phyloP scores from a whole-genome alignment of 2,113 vertebrate genomes.

The Halcyon senegalensis region DNA sequence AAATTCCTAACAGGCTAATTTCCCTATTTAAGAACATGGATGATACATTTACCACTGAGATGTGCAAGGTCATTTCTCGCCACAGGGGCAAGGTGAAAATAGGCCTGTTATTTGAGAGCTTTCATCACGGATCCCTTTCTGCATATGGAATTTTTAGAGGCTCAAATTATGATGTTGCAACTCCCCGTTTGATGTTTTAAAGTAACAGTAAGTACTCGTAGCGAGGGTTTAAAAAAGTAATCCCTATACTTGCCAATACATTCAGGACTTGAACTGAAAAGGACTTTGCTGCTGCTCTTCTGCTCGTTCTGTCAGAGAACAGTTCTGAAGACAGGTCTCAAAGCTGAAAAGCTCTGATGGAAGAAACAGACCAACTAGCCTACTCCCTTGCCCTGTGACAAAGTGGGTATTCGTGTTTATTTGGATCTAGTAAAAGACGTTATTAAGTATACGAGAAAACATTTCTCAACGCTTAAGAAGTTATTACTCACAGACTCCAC shows the following conservation, averaged over 20 bases:
- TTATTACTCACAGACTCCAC: conserved; percentile 91
- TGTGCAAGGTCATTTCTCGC: neutral
- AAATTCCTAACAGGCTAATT: neutral
- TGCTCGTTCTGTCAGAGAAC: neutral
- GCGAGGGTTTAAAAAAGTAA: neutral
- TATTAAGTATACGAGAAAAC: neutral
- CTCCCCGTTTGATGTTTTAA: neutral
- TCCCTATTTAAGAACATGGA: neutral
- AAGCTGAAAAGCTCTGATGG: neutral
- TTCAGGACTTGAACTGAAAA: neutral
- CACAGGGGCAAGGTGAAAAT: neutral
- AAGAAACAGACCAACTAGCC: neutral
- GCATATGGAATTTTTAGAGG: neutral
- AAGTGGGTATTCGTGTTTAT: neutral
- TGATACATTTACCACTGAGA: neutral
- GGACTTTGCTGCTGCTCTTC: neutral
- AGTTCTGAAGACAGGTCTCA: neutral
- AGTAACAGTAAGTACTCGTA: neutral
- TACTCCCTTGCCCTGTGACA: accelerated
- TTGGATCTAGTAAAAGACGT: neutral
- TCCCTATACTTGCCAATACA: neutral
- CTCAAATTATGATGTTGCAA: neutral
- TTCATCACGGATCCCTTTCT: neutral
- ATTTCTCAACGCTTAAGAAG: neutral
- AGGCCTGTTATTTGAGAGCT: neutral